A percentile compares a stretch with the other conserved stretches of the same genome.
phyloP scores from a whole-genome alignment of 92 coral and sea anemone species.

The Epizoanthus fatuus region DNA sequence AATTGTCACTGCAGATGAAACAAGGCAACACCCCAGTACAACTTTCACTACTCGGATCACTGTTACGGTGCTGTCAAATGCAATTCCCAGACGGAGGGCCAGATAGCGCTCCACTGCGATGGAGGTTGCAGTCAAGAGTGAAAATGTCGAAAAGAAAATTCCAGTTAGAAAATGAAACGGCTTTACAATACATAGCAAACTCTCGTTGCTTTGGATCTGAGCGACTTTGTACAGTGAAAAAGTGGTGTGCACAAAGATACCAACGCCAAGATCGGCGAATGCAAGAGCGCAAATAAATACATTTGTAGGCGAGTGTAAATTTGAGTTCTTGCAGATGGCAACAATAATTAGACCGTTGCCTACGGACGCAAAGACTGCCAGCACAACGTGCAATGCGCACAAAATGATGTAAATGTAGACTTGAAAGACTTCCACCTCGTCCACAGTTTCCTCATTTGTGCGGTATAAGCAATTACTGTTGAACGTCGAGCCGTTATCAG shows the following conservation, averaged over 20 bases:
- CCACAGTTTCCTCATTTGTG: not conserved
- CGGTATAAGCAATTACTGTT: not conserved
- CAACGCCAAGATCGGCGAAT: not conserved
- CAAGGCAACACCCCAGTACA: not conserved
- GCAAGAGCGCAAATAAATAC: not conserved
- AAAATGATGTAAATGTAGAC: not conserved
- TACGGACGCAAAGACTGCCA: conserved; percentile 25
- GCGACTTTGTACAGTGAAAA: conserved; percentile 31
- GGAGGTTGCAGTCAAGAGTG: conserved; percentile 1
- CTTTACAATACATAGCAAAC: not conserved
- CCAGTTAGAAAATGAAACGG: not conserved
- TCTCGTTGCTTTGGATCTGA: conserved; percentile 20
- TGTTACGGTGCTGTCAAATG: not conserved
- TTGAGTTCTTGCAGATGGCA: conserved; percentile 22
- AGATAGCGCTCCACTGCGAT: conserved; percentile 30
- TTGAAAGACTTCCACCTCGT: not conserved
- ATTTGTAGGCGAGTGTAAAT: conserved; percentile 40
- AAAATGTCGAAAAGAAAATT: conserved; percentile 9
- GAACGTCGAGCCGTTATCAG: not conserved
- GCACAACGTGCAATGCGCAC: conserved; percentile 28
- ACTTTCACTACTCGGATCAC: not conserved
- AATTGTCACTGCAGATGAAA: not conserved
- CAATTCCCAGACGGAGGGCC: conserved; percentile 8
- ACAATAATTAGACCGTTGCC: conserved; percentile 31
- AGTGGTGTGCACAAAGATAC: conserved; percentile 31